Evolutionary conservation across 2,888 invertebrate genomes (phyloP).

Genomic region (Cactoblastis cactorum): DNA sequence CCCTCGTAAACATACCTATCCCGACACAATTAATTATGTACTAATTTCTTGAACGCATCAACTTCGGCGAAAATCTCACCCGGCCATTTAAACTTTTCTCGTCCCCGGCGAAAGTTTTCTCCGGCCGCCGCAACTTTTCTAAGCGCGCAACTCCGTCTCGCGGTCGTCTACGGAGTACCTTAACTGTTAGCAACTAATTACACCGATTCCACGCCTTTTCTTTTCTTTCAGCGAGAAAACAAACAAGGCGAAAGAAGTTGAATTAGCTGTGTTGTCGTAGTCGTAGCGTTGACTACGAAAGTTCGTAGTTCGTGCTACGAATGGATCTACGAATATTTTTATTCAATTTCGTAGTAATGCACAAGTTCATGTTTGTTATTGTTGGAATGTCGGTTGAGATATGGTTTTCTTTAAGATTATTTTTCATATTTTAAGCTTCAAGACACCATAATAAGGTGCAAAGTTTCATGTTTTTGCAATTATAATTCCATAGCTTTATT

Average conservation of each 20-base stretch:
- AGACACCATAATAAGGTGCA: no score
- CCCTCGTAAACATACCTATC: conserved; percentile 58
- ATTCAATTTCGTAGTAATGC: background rate
- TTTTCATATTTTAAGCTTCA: no score
- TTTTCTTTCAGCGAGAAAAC: conserved; percentile 25
- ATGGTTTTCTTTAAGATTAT: background rate
- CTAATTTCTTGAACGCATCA: conserved; percentile 50
- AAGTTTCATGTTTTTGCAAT: no score
- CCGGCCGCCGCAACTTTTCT: conserved; percentile 48
- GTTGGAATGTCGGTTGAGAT: no score
- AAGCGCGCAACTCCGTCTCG: conserved; percentile 53
- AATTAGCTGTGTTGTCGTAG: background rate
- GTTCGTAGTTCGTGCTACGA: conserved; percentile 35
- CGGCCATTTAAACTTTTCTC: conserved; percentile 36
- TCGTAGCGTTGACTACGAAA: conserved; percentile 16
- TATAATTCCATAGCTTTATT: no score
- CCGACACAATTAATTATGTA: conserved; percentile 63
- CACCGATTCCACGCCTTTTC: conserved; percentile 28
- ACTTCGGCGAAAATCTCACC: conserved; percentile 38
- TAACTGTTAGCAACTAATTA: conserved; percentile 45
- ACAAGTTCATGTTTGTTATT: background rate
- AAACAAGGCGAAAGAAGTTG: background rate
- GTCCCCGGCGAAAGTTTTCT: conserved; percentile 29
- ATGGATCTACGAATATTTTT: conserved; percentile 17
- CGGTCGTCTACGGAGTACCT: conserved; percentile 43